phyloP scores from a whole-genome alignment of 2,797 vertebrate genomes.

The Sebastes ruberrimus region DNA sequence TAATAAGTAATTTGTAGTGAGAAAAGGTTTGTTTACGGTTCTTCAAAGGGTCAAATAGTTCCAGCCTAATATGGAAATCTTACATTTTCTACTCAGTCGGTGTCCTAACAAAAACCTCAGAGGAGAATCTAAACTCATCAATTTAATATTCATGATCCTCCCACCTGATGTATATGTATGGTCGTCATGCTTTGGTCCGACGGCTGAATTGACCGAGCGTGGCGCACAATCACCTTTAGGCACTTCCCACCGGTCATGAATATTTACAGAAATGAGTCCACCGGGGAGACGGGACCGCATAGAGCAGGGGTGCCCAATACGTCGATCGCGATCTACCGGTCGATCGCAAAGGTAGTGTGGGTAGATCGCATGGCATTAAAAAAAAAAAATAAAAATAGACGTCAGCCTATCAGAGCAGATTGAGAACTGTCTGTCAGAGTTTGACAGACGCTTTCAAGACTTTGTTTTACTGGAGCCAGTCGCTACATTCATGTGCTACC shows the following conservation, averaged over 20 bases:
- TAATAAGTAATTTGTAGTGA: background rate
- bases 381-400: too few relatives aligned
- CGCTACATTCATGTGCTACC: too few relatives aligned
- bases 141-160: slow-evolving; percentile 27
- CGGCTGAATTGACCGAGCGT: slow-evolving; percentile 8
- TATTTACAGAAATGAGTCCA: slow-evolving; percentile 35
- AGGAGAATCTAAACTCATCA: background rate
- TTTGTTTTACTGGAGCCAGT: too few relatives aligned
- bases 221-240: slow-evolving; percentile 31
- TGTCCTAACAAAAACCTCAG: background rate
- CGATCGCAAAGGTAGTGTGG: too few relatives aligned
- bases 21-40: background rate
- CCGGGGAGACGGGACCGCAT: background rate
- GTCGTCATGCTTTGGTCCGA: slow-evolving; percentile 21
- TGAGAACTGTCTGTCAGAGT: too few relatives aligned
- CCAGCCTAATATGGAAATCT: background rate
- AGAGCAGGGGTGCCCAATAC: too few relatives aligned
- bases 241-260: slow-evolving; percentile 23
- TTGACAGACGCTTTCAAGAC: too few relatives aligned
- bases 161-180: slow-evolving; percentile 39
- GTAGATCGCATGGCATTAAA: too few relatives aligned
- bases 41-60: background rate
- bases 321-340: too few relatives aligned
- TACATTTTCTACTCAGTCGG: background rate
- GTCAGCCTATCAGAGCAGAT: too few relatives aligned